Conservation (phyloP, 2,797 vertebrate genomes). For the Darevskia mixta region DNA sequence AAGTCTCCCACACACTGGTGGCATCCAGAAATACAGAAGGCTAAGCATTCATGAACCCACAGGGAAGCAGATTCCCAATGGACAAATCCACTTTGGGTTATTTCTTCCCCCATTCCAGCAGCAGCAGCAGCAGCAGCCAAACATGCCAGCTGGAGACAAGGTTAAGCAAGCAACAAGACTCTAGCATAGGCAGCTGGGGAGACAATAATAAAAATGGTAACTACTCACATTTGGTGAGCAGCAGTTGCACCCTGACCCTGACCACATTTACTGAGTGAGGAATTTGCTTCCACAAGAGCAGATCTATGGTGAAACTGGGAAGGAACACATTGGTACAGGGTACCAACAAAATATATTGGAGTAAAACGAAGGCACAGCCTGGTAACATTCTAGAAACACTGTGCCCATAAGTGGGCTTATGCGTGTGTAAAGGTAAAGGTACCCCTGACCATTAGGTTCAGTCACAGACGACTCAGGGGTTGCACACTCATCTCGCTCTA, state of each 20-base stretch:
- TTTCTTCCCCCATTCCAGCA: not conserved
- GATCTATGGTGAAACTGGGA: not conserved
- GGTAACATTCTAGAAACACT: not conserved
- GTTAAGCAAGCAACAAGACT: fast-evolving
- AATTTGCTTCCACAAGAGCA: not conserved
- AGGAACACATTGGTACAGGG: not conserved
- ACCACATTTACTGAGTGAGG: not conserved
- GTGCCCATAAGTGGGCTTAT: not conserved
- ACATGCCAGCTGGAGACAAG: not conserved
- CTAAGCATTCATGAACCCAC: not conserved
- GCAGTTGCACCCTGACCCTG: not conserved
- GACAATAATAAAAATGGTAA: too few species aligned
- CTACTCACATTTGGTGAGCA: not conserved
- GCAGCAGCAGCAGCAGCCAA: not conserved
- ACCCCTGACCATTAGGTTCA: too few species aligned
- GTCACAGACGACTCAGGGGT: too few species aligned
- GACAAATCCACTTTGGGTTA: not conserved
- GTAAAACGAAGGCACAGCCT: not conserved
- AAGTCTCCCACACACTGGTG: not conserved
- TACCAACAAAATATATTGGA: not conserved
- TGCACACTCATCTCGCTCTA: too few species aligned
- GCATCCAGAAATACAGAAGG: not conserved
- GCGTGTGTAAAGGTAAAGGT: not conserved
- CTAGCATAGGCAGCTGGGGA: not conserved
- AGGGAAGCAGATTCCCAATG: not conserved